Percentiles rank a stretch among this genome's conserved stretches.
Conservation (phyloP, 1,140 invertebrate genomes). For the Maniola jurtina region DNA sequence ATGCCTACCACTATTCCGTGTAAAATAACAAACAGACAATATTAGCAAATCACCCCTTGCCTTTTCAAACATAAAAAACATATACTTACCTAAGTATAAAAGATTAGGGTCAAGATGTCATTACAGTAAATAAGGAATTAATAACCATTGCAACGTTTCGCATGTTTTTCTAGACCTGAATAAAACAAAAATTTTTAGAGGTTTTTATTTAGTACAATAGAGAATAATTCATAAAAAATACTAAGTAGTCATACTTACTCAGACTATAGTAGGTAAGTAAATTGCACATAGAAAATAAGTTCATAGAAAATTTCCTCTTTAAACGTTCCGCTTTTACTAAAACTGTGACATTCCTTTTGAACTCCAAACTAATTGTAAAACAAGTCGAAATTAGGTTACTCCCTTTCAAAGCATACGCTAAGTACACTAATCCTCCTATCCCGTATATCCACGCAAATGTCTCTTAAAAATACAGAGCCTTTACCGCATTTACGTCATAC, state of each 20-base stretch:
- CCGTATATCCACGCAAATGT: slow-evolving; percentile 15
- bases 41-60: slow-evolving; percentile 12
- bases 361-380: neutral
- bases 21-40: slow-evolving; percentile 21
- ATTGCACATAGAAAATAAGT: neutral
- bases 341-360: neutral
- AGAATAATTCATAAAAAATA: no score
- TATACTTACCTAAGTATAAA: no score
- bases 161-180: no score
- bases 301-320: neutral
- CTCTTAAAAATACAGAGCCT: slow-evolving; percentile 29
- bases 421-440: slow-evolving; percentile 13
- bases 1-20: slow-evolving; percentile 17
- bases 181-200: no score
- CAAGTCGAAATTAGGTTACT: slow-evolving; percentile 21
- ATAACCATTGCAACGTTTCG: no score
- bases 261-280: neutral
- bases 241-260: no score
- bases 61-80: no score
- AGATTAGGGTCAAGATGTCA: no score
- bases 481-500: slow-evolving; percentile 22
- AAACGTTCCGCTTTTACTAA: neutral
- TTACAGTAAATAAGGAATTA: no score
- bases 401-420: neutral
- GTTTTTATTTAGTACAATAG: no score